phyloP scores from a whole-genome alignment of 1,140 invertebrate genomes.

The Apis cerana region DNA sequence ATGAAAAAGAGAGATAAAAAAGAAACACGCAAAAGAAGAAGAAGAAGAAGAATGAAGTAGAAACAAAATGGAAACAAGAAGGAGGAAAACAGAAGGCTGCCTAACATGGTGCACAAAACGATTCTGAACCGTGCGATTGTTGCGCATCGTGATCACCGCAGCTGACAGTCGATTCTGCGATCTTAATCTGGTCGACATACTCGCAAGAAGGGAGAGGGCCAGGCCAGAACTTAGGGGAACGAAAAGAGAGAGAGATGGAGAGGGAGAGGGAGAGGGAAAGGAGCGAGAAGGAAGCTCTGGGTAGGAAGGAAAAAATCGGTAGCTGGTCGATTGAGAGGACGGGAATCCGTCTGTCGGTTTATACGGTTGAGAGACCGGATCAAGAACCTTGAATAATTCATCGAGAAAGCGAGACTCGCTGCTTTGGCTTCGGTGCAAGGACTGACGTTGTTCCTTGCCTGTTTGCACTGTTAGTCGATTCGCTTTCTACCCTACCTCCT shows the following conservation, averaged over 20 bases:
- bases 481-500: constrained; percentile 14
- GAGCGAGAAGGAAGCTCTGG: neutral
- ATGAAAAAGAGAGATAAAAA: neutral
- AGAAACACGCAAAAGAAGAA: neutral
- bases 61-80: neutral
- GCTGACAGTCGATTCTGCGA: constrained; percentile 71
- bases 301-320: constrained; percentile 59
- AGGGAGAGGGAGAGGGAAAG: neutral
- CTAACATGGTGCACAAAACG: constrained; percentile 38
- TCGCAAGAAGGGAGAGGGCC: constrained; percentile 59
- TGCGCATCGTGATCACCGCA: constrained; percentile 51
- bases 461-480: constrained; percentile 35
- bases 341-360: constrained; percentile 60
- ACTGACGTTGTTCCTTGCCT: constrained; percentile 55
- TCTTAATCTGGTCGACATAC: constrained; percentile 69
- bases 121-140: constrained; percentile 42
- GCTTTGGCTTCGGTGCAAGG: constrained; percentile 48
- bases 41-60: neutral
- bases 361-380: constrained; percentile 65
- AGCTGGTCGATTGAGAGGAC: constrained; percentile 67
- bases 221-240: neutral
- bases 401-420: constrained; percentile 57
- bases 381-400: constrained; percentile 74
- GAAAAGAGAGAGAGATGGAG: constrained; percentile 1
- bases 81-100: constrained; percentile 11